phyloP scores from a whole-genome alignment of 1,140 invertebrate species.

The Drosophila tani region DNA sequence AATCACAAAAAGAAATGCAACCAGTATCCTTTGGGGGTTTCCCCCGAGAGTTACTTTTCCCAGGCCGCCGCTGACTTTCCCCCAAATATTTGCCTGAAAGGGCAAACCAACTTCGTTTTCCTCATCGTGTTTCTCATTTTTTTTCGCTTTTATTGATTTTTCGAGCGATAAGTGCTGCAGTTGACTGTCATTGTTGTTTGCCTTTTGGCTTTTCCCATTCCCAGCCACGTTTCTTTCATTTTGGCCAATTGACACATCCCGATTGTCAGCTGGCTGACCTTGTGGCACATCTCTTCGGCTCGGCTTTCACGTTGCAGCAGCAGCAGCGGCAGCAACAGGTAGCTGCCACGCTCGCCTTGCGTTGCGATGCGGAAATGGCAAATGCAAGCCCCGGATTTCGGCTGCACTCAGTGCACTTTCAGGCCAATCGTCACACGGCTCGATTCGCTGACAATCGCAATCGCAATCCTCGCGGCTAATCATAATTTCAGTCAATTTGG shows the following conservation, averaged over 20 bases:
- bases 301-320: conserved; percentile 19
- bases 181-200: conserved; percentile 38
- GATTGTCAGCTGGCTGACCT: conserved; percentile 60
- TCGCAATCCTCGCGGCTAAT: conserved; percentile 62
- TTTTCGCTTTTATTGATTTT: conserved; percentile 55
- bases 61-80: conserved; percentile 16
- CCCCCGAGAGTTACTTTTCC: conserved; percentile 10
- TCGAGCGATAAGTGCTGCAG: conserved; percentile 55
- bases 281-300: conserved; percentile 21
- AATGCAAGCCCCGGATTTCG: conserved; percentile 46
- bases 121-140: conserved; percentile 1
- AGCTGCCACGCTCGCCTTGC: conserved; percentile 6
- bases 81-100: conserved; percentile 24
- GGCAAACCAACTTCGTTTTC: conserved; percentile 19
- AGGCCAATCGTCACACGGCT: conserved; percentile 81
- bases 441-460: conserved; percentile 67
- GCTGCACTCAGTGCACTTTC: conserved; percentile 74
- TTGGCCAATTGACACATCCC: conserved; percentile 43
- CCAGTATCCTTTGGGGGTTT: neutral
- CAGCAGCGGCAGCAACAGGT: conserved; percentile 18
- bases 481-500: conserved; percentile 77
- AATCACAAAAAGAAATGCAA: too few species aligned
- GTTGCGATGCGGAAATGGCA: conserved; percentile 67
- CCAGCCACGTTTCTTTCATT: conserved; percentile 19
- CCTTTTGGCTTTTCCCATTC: conserved; percentile 35